A percentile compares a stretch with the other conserved stretches of the same genome.
Conservation (phyloP, 2,888 invertebrate genomes). For the Lypha dubia region DNA sequence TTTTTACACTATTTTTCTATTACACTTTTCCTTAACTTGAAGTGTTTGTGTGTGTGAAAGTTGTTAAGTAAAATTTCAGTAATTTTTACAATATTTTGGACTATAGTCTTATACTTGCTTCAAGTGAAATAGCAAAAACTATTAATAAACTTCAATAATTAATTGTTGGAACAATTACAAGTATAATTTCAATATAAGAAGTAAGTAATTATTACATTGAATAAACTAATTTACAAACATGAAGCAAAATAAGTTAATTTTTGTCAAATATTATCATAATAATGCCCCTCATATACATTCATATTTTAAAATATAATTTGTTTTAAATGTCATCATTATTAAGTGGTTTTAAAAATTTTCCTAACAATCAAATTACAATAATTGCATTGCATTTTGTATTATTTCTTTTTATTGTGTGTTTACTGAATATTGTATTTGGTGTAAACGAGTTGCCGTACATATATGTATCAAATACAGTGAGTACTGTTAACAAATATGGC, state of each 20-base stretch:
- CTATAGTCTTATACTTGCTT: conserved; percentile 10
- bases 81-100: conserved; percentile 72
- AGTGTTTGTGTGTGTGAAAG: conserved; percentile 58
- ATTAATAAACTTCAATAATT: conserved; percentile 27
- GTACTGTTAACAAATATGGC: not conserved
- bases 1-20: conserved; percentile 45
- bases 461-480: not conserved
- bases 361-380: conserved; percentile 47
- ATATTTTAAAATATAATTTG: not conserved
- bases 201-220: conserved; percentile 22
- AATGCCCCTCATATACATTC: not conserved
- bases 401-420: conserved; percentile 24
- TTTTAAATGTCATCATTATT: conserved; percentile 8
- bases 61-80: conserved; percentile 76
- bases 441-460: conserved; percentile 34
- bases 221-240: not conserved
- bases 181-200: not conserved
- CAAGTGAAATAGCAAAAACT: conserved; percentile 6
- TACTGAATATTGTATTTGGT: conserved; percentile 12
- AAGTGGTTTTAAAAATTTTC: conserved; percentile 32
- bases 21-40: conserved; percentile 34
- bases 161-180: conserved; percentile 26
- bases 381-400: conserved; percentile 47
- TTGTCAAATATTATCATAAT: not conserved
- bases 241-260: not conserved